Evolutionary conservation across 2,888 invertebrate genomes (phyloP).

Genomic region (Trachelus iudaicus): DNA sequence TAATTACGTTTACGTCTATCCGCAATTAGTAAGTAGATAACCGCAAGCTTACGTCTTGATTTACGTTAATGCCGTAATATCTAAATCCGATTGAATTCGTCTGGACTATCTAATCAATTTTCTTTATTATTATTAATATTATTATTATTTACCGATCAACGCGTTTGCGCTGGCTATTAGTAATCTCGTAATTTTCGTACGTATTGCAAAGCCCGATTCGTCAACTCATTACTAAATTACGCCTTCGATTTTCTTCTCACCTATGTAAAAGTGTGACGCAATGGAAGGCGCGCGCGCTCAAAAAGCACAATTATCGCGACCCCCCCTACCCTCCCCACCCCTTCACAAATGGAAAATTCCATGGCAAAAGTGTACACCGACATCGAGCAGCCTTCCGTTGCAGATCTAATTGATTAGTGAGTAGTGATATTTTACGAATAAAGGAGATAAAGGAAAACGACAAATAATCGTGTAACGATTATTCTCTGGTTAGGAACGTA

Average conservation of each 20-base stretch:
- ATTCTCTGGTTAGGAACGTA: background rate
- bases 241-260: background rate
- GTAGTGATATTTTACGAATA: background rate
- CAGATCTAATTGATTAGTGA: background rate
- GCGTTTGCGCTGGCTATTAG: slow-evolving; percentile 7
- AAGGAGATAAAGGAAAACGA: background rate
- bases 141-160: background rate
- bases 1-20: slow-evolving; percentile 47
- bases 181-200: slow-evolving; percentile 29
- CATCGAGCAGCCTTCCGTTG: background rate
- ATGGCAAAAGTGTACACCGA: background rate
- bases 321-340: background rate
- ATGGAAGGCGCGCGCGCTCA: background rate
- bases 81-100: slow-evolving; percentile 35
- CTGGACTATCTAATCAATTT: slow-evolving; percentile 38
- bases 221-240: slow-evolving; percentile 16
- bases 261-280: background rate
- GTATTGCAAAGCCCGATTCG: slow-evolving; percentile 43
- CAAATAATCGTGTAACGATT: background rate
- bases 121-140: slow-evolving; percentile 11
- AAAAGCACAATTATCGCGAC: background rate
- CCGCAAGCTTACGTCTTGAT: slow-evolving; percentile 48
- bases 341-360: background rate
- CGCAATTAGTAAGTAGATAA: slow-evolving; percentile 55
- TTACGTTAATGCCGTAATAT: slow-evolving; percentile 31